phyloP scores from a whole-genome alignment of 2,797 vertebrate species.

The Leptatherina wallacei region DNA sequence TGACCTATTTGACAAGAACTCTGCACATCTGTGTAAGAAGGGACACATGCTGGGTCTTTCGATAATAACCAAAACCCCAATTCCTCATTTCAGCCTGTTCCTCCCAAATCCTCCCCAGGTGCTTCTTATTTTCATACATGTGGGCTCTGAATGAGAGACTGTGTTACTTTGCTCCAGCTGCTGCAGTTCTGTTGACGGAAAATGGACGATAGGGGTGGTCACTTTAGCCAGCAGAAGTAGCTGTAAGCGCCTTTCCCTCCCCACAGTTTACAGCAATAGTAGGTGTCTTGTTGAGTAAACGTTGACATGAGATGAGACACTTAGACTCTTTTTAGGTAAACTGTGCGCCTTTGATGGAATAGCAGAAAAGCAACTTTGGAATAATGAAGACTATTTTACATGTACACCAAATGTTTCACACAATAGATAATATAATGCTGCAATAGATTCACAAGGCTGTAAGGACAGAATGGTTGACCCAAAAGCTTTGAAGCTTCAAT shows the following conservation, averaged over 20 bases:
- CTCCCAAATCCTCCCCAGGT: constrained; percentile 28
- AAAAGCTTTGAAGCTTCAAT: no score
- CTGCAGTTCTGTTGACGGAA: constrained; percentile 16
- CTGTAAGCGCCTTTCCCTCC: constrained; percentile 43
- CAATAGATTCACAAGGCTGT: no score
- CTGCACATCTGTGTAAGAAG: constrained; percentile 9
- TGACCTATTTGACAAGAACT: constrained; percentile 24
- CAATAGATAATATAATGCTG: no score
- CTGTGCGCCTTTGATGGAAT: not conserved
- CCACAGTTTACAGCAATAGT: constrained; percentile 7
- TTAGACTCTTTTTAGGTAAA: constrained; percentile 10
- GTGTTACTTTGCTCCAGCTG: constrained; percentile 7
- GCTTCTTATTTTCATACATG: constrained; percentile 24
- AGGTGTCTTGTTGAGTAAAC: constrained; percentile 9
- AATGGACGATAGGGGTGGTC: constrained; percentile 15
- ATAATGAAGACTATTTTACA: not conserved
- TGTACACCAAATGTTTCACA: not conserved
- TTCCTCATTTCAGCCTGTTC: constrained; percentile 15
- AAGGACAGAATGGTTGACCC: no score
- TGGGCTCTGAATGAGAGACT: constrained; percentile 35
- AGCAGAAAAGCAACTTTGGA: not conserved
- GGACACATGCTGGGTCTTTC: constrained; percentile 55
- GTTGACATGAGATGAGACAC: constrained; percentile 5
- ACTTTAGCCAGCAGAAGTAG: not conserved
- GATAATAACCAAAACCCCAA: constrained; percentile 40